Evolutionary conservation across 2,113 vertebrate genomes (phyloP).

Genomic region (Microcebus tavaratra): DNA sequence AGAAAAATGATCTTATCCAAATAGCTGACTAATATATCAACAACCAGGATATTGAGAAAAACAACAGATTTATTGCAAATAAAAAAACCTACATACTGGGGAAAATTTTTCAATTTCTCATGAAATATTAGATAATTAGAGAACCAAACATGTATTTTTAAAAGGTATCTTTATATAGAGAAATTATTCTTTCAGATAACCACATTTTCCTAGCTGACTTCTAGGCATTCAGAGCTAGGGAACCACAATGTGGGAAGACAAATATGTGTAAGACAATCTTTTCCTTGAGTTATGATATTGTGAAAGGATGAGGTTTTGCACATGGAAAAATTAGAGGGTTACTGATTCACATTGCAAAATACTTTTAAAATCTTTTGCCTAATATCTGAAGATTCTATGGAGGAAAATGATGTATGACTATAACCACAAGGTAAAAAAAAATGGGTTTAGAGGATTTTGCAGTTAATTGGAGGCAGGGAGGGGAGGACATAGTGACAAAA

Average conservation of each 20-base stretch:
- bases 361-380: constrained; percentile 32
- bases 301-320: background rate
- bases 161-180: background rate
- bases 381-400: background rate
- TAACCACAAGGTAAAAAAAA: constrained; percentile 37
- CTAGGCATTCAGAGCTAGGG: background rate
- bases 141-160: constrained; percentile 8
- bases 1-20: background rate
- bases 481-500: background rate
- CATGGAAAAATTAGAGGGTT: background rate
- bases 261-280: background rate
- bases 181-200: background rate
- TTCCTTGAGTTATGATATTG: background rate
- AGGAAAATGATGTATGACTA: background rate
- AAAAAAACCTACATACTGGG: background rate
- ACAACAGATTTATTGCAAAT: background rate
- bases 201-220: background rate
- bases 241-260: background rate
- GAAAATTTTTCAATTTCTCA: background rate
- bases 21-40: background rate
- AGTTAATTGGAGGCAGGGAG: background rate
- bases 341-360: background rate
- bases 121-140: background rate
- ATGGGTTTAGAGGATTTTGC: background rate
- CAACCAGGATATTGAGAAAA: background rate